A percentile compares a stretch with the other conserved stretches of the same genome.
Conservation (phyloP, 2,888 invertebrate genomes). For the Cheilosia vulpina region DNA sequence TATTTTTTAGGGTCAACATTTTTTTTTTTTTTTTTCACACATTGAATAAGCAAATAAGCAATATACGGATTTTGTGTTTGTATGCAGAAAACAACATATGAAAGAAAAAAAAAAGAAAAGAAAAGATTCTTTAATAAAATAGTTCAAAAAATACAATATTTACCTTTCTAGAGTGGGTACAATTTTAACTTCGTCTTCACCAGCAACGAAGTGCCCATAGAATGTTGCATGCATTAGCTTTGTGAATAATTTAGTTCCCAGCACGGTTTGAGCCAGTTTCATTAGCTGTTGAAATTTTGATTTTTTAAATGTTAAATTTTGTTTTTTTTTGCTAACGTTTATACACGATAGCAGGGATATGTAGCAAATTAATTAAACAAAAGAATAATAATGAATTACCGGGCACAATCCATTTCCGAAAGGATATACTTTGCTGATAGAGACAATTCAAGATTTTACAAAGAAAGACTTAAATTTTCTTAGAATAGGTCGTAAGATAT, state of each 20-base stretch:
- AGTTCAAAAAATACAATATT: slow-evolving; percentile 77
- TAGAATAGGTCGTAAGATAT: too few species aligned
- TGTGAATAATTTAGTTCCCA: slow-evolving; percentile 93
- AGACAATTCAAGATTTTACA: not conserved
- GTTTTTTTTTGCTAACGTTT: slow-evolving; percentile 5
- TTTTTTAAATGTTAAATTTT: slow-evolving; percentile 79
- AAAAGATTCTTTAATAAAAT: slow-evolving; percentile 79
- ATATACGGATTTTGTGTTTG: slow-evolving; percentile 31
- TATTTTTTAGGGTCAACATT: slow-evolving; percentile 14
- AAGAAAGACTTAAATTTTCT: not conserved
- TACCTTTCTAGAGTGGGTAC: slow-evolving; percentile 92
- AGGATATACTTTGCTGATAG: slow-evolving; percentile 36
- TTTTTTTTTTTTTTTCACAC: slow-evolving; percentile 24
- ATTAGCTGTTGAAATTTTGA: slow-evolving; percentile 87
- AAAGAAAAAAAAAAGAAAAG: slow-evolving; percentile 77
- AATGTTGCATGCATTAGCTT: slow-evolving; percentile 96
- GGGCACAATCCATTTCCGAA: slow-evolving; percentile 10
- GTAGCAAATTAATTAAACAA: not conserved
- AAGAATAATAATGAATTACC: not conserved
- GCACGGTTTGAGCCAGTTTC: slow-evolving; percentile 89
- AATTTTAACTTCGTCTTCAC: slow-evolving; percentile 95
- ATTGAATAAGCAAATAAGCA: slow-evolving; percentile 54
- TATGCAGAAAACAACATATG: slow-evolving; percentile 50
- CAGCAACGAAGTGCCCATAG: slow-evolving; percentile 99
- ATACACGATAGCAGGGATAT: not conserved